A percentile compares a stretch with the other conserved stretches of the same genome.
Conservation (phyloP, 2,888 invertebrate genomes). For the Exocentrus adspersus region DNA sequence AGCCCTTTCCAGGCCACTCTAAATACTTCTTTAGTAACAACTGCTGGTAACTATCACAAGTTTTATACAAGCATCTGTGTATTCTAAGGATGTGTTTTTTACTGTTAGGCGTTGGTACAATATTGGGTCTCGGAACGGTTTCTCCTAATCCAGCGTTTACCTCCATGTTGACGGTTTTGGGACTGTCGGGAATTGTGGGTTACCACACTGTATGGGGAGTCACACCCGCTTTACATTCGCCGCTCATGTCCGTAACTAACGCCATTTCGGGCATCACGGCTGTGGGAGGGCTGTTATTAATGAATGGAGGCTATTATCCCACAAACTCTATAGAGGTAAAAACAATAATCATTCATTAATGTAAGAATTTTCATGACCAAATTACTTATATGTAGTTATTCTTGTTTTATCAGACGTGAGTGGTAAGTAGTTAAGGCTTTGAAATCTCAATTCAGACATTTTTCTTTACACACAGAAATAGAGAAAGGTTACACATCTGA, state of each 20-base stretch:
- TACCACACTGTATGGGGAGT: constrained; percentile 95
- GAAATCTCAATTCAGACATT: too few relatives aligned
- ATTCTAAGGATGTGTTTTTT: constrained; percentile 8
- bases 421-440: too few relatives aligned
- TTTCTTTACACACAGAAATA: too few relatives aligned
- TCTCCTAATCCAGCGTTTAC: constrained; percentile 89
- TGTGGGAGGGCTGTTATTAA: constrained; percentile 87
- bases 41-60: constrained; percentile 67
- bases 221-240: constrained; percentile 89
- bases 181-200: constrained; percentile 81
- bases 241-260: constrained; percentile 92
- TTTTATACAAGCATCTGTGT: background rate
- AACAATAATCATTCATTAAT: too few relatives aligned
- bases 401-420: too few relatives aligned
- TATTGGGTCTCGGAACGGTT: constrained; percentile 75
- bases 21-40: constrained; percentile 74
- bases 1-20: constrained; percentile 77
- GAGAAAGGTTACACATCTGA: too few relatives aligned
- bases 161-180: constrained; percentile 87
- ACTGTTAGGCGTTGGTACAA: constrained; percentile 72
- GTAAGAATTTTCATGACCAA: too few relatives aligned
- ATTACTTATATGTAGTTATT: too few relatives aligned
- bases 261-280: constrained; percentile 92
- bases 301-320: constrained; percentile 84
- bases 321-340: constrained; percentile 79